Evolutionary conservation across 2,888 invertebrate species (phyloP), one percentile per base, ranked within the genome.

Genomic region (Yponomeuta evonymella): DNA sequence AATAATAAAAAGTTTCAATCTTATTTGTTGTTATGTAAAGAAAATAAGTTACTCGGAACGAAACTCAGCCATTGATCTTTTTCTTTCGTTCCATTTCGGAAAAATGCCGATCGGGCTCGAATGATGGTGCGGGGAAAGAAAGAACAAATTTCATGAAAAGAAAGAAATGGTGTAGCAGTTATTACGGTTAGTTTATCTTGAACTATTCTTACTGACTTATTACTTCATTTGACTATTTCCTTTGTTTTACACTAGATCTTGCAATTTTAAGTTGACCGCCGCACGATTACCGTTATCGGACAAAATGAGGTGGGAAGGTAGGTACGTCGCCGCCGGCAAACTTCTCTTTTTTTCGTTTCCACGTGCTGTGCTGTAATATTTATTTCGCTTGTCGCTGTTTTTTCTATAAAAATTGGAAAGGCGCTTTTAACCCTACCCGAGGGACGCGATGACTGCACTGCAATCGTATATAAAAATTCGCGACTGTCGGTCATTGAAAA

Each of bases 311-410:
- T 76, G 78, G 77, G 72, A 73, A 76, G 76, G 78, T 79, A 78
- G 76, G 78, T 79, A 78, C 78, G 79, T 72, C 77, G 79, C 78
- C 81, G 79, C 77, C 82, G 80, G 82, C 79, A 84, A 84, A 83
- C 81, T 81, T 85, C 85, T 91, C 91, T 92, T 58, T 92, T 92
- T 92, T 92, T 91, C 91, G 84, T 86, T 87, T 92, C 92, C 92
- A 92, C 92, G 92, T 92, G 92, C 92, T 84, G 88, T 90, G 51
- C 70, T 58, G 65, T 72, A 76, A 74, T 77, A 72, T 73, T 77
- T 79, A 77, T 77, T 74, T 75, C 72, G 74, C 71, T 74, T 74
- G 30, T 62, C 4, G 10, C 51, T 58, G 51, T 5, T 15, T 15
- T 58, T 58, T 15, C 51, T 15, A 58, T 58, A 0, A 64, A 64